Conservation (phyloP, 2,113 vertebrate genomes). For the Cepphus grylle region DNA sequence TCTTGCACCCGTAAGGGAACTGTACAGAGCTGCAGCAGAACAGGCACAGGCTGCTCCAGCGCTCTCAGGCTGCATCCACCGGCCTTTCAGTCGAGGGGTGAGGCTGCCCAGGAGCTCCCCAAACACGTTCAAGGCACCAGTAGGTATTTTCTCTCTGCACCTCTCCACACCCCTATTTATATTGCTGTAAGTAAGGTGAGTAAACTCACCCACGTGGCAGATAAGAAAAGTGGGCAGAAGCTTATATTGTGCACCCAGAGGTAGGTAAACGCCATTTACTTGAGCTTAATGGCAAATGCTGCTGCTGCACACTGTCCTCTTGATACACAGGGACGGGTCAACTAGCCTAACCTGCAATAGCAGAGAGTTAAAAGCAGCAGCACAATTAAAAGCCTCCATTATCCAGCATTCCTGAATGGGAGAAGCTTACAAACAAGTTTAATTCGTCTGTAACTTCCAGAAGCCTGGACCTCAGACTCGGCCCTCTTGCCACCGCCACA, state of each 20-base stretch:
- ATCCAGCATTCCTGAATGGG: neutral
- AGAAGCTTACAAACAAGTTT: neutral
- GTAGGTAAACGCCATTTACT: neutral
- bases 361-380: neutral
- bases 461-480: neutral
- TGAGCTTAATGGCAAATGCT: neutral
- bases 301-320: neutral
- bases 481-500: neutral
- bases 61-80: neutral
- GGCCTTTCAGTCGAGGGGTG: neutral
- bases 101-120: neutral
- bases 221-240: neutral
- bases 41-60: neutral
- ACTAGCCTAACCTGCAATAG: neutral
- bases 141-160: neutral
- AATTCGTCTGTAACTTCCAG: neutral
- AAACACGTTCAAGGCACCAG: neutral
- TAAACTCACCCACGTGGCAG: neutral
- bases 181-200: neutral
- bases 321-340: neutral
- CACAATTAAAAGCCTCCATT: neutral
- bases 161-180: neutral
- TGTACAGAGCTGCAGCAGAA: neutral
- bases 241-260: fast-evolving
- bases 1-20: neutral